Percentiles rank a stretch among this genome's conserved stretches.
phyloP scores from a whole-genome alignment of 2,113 vertebrate species.

The Pagrus major region DNA sequence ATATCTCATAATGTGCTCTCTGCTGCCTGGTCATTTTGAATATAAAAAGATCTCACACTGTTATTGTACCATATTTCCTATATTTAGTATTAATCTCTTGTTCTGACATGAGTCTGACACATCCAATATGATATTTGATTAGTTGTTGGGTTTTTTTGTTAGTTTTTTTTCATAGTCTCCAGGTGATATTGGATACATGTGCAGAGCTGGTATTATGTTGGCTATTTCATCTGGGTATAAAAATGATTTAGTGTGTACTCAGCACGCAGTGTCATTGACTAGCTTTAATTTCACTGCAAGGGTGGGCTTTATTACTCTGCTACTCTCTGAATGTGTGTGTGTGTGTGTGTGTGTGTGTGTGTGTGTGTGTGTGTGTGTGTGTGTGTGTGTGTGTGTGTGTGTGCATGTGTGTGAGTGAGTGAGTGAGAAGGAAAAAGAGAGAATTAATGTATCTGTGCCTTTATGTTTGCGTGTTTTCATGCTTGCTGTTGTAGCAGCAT shows the following conservation, averaged over 20 bases:
- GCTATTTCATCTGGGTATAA: conserved; percentile 84
- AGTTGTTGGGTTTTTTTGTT: conserved; percentile 53
- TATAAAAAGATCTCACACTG: conserved; percentile 78
- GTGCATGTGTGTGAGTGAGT: conserved; percentile 24
- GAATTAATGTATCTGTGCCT: conserved; percentile 46
- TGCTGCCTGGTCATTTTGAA: conserved; percentile 80
- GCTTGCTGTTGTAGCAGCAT: conserved; percentile 7
- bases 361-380: conserved; percentile 24
- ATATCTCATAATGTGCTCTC: conserved; percentile 83
- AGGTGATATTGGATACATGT: conserved; percentile 80
- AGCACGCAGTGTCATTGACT: conserved; percentile 81
- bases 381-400: conserved; percentile 27
- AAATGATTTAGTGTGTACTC: conserved; percentile 86
- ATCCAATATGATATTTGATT: conserved; percentile 83
- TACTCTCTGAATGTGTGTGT: conserved; percentile 42
- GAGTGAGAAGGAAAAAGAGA: conserved; percentile 3
- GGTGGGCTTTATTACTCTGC: conserved; percentile 79
- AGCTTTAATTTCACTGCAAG: conserved; percentile 82
- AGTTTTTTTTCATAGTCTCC: conserved; percentile 65
- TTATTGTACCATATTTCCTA: conserved; percentile 82
- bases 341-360: conserved; percentile 25
- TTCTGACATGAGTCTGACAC: conserved; percentile 79
- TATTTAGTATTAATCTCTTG: conserved; percentile 83
- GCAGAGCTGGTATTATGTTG: conserved; percentile 77
- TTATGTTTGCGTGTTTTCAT: conserved; percentile 42